These are phyloP conservation scores for Petrocephalus microphthalmus DNA, from an alignment of 2,113 vertebrate species.

Conservation along the genomic window DNA sequence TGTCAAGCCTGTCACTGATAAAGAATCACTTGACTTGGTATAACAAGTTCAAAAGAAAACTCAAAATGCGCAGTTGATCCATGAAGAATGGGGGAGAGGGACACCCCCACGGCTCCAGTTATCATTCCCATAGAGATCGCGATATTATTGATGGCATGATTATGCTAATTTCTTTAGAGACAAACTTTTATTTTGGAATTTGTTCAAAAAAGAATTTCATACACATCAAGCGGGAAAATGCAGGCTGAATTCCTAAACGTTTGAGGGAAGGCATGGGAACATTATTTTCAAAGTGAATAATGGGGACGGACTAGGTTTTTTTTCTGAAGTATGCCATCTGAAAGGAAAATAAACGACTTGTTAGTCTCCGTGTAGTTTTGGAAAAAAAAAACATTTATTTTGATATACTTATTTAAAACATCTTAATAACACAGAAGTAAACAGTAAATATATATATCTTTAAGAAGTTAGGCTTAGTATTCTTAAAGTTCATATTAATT, in stretches of 20 bases:
- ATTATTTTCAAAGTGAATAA: slow-evolving; percentile 64
- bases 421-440: slow-evolving; percentile 6
- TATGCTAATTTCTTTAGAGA: slow-evolving; percentile 85
- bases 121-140: slow-evolving; percentile 91
- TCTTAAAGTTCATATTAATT: background rate
- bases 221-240: slow-evolving; percentile 75
- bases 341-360: slow-evolving; percentile 45
- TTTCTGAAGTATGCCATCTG: slow-evolving; percentile 50
- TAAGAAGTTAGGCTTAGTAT: background rate
- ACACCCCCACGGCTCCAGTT: slow-evolving; percentile 84
- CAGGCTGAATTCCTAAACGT: slow-evolving; percentile 73
- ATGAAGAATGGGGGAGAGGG: slow-evolving; percentile 92
- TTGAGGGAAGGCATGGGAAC: slow-evolving; percentile 70
- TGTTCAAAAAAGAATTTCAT: slow-evolving; percentile 80
- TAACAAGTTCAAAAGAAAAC: slow-evolving; percentile 95
- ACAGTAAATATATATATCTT: background rate
- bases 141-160: slow-evolving; percentile 89
- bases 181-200: slow-evolving; percentile 77
- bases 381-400: slow-evolving; percentile 44
- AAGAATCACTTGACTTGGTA: slow-evolving; percentile 99
- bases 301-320: slow-evolving; percentile 50
- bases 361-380: slow-evolving; percentile 36
- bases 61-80: slow-evolving; percentile 90
- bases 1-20: slow-evolving; percentile 93
- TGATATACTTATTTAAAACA: slow-evolving; percentile 19